phyloP scores from a whole-genome alignment of 2,113 vertebrate species.

The Salminus brasiliensis region DNA sequence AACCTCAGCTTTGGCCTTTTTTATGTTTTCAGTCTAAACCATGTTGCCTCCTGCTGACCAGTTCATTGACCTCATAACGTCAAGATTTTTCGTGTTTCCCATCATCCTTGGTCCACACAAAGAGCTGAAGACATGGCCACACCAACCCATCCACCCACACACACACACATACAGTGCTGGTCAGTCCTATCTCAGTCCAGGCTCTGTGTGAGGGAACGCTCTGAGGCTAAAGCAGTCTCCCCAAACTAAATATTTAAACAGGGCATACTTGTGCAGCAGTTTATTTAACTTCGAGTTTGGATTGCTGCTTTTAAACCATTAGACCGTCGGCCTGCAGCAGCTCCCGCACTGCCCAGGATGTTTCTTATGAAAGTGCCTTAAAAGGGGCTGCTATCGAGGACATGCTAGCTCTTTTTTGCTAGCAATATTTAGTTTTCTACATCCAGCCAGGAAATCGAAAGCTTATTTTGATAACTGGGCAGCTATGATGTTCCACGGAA shows the following conservation, averaged over 20 bases:
- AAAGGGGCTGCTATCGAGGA: background rate
- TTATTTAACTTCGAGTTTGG: constrained; percentile 68
- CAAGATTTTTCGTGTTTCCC: background rate
- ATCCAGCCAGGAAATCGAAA: too few relatives aligned
- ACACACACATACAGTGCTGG: constrained; percentile 4
- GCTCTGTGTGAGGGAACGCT: constrained; percentile 36
- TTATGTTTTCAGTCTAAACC: too few relatives aligned
- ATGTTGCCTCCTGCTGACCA: too few relatives aligned
- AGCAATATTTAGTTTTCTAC: background rate
- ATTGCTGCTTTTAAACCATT: constrained; percentile 58
- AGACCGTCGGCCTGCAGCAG: constrained; percentile 43
- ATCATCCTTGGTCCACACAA: background rate
- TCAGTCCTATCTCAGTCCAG: constrained; percentile 15
- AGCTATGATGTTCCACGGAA: too few relatives aligned
- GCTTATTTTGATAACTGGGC: too few relatives aligned
- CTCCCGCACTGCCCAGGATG: constrained; percentile 8
- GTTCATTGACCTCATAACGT: background rate
- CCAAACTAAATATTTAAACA: constrained; percentile 75
- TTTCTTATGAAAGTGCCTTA: constrained; percentile 2
- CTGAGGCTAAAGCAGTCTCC: constrained; percentile 42
- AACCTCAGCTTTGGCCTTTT: too few relatives aligned
- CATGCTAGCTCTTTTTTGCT: background rate
- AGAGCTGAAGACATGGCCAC: background rate
- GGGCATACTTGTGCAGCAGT: constrained; percentile 62
- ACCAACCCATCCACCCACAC: background rate